A percentile compares a stretch with the other conserved stretches of the same genome.
These are phyloP conservation scores for Solea senegalensis DNA, from an alignment of 2,113 vertebrate species.

Conservation along the genomic window DNA sequence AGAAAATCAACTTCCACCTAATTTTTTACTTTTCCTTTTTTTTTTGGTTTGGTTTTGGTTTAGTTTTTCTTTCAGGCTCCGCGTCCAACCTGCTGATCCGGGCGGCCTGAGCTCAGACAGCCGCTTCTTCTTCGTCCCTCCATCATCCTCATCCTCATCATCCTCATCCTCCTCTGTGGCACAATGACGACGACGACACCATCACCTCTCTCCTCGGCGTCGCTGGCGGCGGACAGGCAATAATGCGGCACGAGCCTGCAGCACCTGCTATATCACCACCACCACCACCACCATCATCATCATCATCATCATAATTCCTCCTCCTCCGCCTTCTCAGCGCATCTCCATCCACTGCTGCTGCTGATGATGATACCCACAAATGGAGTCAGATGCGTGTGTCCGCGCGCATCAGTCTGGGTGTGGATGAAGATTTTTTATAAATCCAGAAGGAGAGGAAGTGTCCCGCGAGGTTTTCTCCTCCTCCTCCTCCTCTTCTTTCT, in stretches of 20 bases:
- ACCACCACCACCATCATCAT: slow-evolving; percentile 35
- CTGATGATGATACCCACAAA: slow-evolving; percentile 22
- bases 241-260: slow-evolving; percentile 88
- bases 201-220: slow-evolving; percentile 74
- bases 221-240: slow-evolving; percentile 77
- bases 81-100: slow-evolving; percentile 61
- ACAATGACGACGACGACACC: slow-evolving; percentile 71
- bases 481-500: slow-evolving; percentile 6
- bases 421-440: not conserved
- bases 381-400: slow-evolving; percentile 24
- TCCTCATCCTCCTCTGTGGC: slow-evolving; percentile 47
- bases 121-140: slow-evolving; percentile 65
- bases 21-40: not conserved
- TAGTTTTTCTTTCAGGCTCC: not conserved
- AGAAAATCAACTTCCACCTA: slow-evolving; percentile 32
- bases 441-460: slow-evolving; percentile 40
- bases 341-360: slow-evolving; percentile 57
- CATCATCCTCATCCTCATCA: slow-evolving; percentile 50
- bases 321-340: slow-evolving; percentile 65
- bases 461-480: slow-evolving; percentile 43
- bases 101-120: slow-evolving; percentile 58
- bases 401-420: slow-evolving; percentile 10
- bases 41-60: not conserved
- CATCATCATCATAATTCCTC: slow-evolving; percentile 25
- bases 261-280: slow-evolving; percentile 73